Evolutionary conservation across 2,113 vertebrate species (phyloP), one percentile per base, ranked within the genome.

Genomic region (Bostrychus sinensis): DNA sequence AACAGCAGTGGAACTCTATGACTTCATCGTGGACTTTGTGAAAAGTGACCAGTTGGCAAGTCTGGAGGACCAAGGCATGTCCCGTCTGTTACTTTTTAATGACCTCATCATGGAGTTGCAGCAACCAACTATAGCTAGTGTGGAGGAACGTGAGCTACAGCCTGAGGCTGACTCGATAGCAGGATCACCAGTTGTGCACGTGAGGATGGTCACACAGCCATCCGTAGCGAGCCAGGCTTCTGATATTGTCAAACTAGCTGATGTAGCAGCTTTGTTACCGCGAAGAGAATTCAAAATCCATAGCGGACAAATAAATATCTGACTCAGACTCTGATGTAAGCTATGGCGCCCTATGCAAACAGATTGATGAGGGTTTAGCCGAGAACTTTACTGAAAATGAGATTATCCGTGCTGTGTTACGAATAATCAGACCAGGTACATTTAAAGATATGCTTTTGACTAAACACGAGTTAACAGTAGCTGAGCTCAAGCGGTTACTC

Each of bases 401-500:
- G 23, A 14, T 77, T 1, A 75, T 80, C 22, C 3, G 53, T 25
- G 53, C 42, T 38, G 62, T 65, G 2, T 11, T 83, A 1, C 72
- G 23, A 16, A 16, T 69, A 13, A 75, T 65, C 1, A 76, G 50
- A 14, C 50, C 64, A 42, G 69, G 81, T 37, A 37, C 37, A 0
- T 78, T 78, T 13, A 81, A 75, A 58, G 64, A 70, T 0, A 78
- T 78, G 59, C 7, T 82, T 1, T 28, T 25, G 4, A 76, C 46
- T 1, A 68, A 77, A 30, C 55, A 66, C 16, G 22, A 32, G 6
- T 32, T 82, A 4, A 82, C 72, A 0, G 17, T 76, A 42, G 37
- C 14, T 41, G 63, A 75, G 14, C 30, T 84, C 0, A 80, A 80
- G 9, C 2, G 53, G 1, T 70, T 84, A 7, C 26, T 80, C 7